Evolutionary conservation across 2,797 vertebrate genomes (phyloP).

Genomic region (Acanthis flammea): DNA sequence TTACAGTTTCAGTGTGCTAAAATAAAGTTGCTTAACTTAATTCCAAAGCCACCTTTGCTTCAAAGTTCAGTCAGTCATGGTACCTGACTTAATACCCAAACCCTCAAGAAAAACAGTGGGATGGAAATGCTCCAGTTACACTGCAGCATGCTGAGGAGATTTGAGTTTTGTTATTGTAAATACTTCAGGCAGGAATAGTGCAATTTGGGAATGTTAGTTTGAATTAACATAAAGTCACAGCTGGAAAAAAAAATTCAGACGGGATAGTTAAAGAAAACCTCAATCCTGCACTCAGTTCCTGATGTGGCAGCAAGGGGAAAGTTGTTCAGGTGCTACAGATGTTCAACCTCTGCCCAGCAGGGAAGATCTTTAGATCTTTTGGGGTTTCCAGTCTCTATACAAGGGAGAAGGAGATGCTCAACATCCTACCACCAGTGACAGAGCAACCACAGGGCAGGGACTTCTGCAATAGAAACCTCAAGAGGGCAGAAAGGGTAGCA

Average conservation of each 20-base stretch:
- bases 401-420: background rate
- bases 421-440: fast-evolving
- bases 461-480: background rate
- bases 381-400: background rate
- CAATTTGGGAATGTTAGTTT: background rate
- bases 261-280: background rate
- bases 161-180: background rate
- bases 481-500: background rate
- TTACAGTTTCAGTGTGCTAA: background rate
- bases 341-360: background rate
- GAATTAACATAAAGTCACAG: background rate
- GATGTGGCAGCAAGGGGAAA: background rate
- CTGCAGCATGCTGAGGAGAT: background rate
- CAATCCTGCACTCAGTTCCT: background rate
- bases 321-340: fast-evolving
- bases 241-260: background rate
- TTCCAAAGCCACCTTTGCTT: background rate
- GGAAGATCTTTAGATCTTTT: background rate
- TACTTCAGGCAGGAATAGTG: background rate
- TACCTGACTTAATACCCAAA: background rate
- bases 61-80: background rate
- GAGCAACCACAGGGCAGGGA: background rate
- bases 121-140: background rate
- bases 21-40: background rate
- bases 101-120: background rate